A percentile compares a stretch with the other conserved stretches of the same genome.
Conservation (phyloP, 2,797 vertebrate species). For the Schizopygopsis pylzovi region DNA sequence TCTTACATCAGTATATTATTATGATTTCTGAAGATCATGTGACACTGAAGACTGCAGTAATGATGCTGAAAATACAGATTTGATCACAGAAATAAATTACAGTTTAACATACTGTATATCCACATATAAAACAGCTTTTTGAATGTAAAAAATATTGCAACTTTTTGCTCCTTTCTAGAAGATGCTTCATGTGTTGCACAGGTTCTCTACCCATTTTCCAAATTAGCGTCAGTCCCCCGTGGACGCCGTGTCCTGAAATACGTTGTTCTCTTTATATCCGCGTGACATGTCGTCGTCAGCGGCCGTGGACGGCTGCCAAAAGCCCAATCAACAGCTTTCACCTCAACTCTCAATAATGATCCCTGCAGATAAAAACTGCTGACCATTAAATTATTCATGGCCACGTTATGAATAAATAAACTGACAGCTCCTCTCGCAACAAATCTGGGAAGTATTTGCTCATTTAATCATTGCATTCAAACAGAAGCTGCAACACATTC, state of each 20-base stretch:
- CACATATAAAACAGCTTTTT: background rate
- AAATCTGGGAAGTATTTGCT: constrained; percentile 77
- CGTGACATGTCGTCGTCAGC: constrained; percentile 64
- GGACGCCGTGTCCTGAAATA: background rate
- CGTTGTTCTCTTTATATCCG: constrained; percentile 23
- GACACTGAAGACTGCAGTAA: background rate
- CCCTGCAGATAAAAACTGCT: constrained; percentile 73
- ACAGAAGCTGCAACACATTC: constrained; percentile 77
- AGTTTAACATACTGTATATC: background rate
- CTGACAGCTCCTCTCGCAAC: constrained; percentile 71
- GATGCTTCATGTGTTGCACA: background rate
- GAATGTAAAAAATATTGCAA: background rate
- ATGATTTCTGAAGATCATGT: background rate
- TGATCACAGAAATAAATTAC: background rate
- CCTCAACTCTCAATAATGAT: constrained; percentile 72
- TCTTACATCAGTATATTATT: background rate
- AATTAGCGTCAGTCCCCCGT: background rate
- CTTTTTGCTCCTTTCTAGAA: background rate
- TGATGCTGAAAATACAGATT: background rate
- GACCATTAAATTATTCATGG: constrained; percentile 80
- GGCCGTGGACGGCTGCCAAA: constrained; percentile 66
- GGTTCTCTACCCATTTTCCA: background rate
- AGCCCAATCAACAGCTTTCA: constrained; percentile 69
- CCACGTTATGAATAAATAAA: constrained; percentile 79
- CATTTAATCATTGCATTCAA: constrained; percentile 79